Evolutionary conservation across 2,797 vertebrate genomes (phyloP).

Genomic region (Liasis olivaceus): DNA sequence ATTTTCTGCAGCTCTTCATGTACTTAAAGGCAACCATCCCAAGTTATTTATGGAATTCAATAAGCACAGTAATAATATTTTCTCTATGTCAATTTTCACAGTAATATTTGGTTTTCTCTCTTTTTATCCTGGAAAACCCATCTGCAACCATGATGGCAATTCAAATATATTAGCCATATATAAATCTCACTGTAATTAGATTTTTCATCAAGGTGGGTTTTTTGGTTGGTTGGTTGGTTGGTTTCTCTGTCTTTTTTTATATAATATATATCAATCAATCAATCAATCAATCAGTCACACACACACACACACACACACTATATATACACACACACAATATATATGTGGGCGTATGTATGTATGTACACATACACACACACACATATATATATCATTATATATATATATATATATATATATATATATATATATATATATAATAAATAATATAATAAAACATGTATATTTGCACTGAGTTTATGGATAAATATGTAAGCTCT

Average conservation of each 20-base stretch:
- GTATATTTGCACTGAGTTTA: background rate
- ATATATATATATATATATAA: no score
- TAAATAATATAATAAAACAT: background rate
- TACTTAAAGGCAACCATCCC: background rate
- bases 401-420: no score
- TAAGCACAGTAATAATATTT: background rate
- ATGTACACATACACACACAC: no score
- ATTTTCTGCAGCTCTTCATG: background rate
- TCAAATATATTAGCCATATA: background rate
- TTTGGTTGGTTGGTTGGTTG: background rate
- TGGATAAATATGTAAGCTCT: background rate
- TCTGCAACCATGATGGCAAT: slow-evolving; percentile 59
- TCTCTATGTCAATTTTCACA: no score
- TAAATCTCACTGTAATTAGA: background rate
- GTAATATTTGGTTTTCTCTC: background rate
- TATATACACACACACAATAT: no score
- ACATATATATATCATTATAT: no score
- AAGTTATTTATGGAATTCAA: background rate
- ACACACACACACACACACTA: no score
- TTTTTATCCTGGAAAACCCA: slow-evolving; percentile 19
- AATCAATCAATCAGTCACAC: no score
- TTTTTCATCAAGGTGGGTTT: background rate
- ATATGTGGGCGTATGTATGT: no score
- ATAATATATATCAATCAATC: no score
- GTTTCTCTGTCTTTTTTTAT: no score